Base-by-base conservation (phyloP, 1,140 invertebrate species). In the Pseudomyrmex dendroicus region DNA sequence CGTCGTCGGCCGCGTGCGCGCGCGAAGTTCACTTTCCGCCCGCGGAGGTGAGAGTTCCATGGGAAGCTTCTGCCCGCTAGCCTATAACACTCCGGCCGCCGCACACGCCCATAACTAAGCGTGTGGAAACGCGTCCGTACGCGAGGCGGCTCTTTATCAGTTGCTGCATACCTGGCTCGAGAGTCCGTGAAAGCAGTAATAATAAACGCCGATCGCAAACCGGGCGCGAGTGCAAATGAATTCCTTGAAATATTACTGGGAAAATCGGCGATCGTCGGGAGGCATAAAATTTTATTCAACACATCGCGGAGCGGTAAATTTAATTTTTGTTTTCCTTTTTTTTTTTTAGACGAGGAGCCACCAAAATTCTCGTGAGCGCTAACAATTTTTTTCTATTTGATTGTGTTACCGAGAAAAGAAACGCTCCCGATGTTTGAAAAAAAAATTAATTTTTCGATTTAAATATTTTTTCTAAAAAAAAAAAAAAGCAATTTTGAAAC, bases 41-140 rank as follows among this genome's bases (percentile, higher is more conserved):
- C 91, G 93, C 89, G 93, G 93, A 94, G 93, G 93, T 93, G 93
- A 94, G 93, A 94, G 93, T 92, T 93, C 84, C 93, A 94, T 93
- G 93, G 93, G 93, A 93, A 94, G 93, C 93, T 93, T 91, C 93
- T 93, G 93, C 91, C 91, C 92, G 92, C 92, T 93, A 92, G 90
- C 91, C 90, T 89, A 3, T 25, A 91, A 90, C 89, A 82, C 87
- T 83, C 52, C 35, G 35, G 5, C 35, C 35, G 35, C 5, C 54
- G 70, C 77, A 20, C 83, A 85, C 87, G 78, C 83, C 86, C 83
- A 73, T 88, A 82, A 84, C 86, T 73, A 76, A 88, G 77, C 48
- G 72, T 85, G 77, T 88, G 72, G 86, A 88, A 88, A 88, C 83
- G 87, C 66, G 73, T 64, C 48, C 70, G 52, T 73, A 70, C 20